These are phyloP conservation scores for Ceratitis capitata DNA, from an alignment of 1,140 invertebrate genomes.

Conservation along the genomic window DNA sequence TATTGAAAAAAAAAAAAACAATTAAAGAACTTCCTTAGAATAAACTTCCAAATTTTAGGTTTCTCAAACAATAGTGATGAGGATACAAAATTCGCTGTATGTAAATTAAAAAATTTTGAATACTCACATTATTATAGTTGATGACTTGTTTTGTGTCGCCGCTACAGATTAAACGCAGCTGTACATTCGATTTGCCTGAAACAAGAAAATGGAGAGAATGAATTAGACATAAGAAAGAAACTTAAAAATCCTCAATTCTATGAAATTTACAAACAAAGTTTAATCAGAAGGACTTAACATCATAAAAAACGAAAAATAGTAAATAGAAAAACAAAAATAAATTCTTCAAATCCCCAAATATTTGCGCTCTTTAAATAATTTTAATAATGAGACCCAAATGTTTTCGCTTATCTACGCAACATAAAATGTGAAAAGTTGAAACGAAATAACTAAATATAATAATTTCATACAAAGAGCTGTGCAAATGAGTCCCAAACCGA, in stretches of 20 bases:
- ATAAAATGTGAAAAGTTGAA: neutral
- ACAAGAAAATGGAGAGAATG: conserved; percentile 35
- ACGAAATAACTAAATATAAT: neutral
- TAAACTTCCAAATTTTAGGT: too few species aligned
- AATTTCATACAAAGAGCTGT: neutral
- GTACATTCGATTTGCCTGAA: conserved; percentile 58
- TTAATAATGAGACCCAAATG: neutral
- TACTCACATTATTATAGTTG: conserved; percentile 56
- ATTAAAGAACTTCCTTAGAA: too few species aligned
- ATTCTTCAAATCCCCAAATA: neutral
- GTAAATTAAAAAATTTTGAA: too few species aligned
- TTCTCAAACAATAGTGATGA: too few species aligned
- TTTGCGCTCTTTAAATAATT: neutral
- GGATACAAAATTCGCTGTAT: neutral
- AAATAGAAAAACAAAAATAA: neutral
- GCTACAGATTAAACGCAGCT: conserved; percentile 60
- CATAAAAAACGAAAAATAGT: too few species aligned
- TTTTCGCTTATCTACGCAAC: neutral
- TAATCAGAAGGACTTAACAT: too few species aligned
- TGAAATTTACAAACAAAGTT: too few species aligned
- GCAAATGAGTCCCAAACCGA: neutral
- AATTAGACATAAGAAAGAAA: neutral
- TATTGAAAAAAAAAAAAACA: too few species aligned
- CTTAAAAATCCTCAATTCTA: too few species aligned
- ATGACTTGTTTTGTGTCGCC: conserved; percentile 47